Evolutionary conservation across 2,888 invertebrate genomes (phyloP).

Genomic region (Trachelus stipa): DNA sequence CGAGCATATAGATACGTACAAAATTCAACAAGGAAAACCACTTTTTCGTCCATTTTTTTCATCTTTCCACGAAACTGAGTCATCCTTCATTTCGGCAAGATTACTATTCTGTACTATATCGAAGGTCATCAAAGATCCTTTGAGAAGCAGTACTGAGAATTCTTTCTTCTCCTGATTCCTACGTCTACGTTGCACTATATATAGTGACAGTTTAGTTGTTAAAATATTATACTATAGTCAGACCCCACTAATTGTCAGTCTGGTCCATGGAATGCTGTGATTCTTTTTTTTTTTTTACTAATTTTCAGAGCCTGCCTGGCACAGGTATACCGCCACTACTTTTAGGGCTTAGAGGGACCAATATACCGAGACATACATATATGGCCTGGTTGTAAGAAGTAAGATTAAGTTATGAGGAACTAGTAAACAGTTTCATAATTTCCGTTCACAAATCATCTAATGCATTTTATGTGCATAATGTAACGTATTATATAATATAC

Average conservation of each 20-base stretch:
- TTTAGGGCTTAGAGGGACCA: background rate
- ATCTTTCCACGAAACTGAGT: background rate
- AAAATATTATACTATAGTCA: no score
- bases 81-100: background rate
- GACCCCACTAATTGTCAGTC: background rate
- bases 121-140: background rate
- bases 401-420: background rate
- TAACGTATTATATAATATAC: background rate
- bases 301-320: background rate
- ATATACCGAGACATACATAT: background rate
- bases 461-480: background rate
- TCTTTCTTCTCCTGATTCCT: background rate
- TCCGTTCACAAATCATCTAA: constrained; percentile 37
- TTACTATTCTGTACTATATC: background rate
- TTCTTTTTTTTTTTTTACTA: background rate
- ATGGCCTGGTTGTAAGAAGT: background rate
- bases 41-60: background rate
- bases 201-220: no score
- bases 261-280: background rate
- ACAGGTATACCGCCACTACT: background rate
- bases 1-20: background rate
- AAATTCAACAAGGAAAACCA: background rate
- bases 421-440: constrained; percentile 13
- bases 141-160: background rate
- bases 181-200: no score